Percentiles rank a stretch among this genome's conserved stretches.
These are phyloP conservation scores for Jacana jacana DNA, from an alignment of 2,113 vertebrate species.

Conservation along the genomic window DNA sequence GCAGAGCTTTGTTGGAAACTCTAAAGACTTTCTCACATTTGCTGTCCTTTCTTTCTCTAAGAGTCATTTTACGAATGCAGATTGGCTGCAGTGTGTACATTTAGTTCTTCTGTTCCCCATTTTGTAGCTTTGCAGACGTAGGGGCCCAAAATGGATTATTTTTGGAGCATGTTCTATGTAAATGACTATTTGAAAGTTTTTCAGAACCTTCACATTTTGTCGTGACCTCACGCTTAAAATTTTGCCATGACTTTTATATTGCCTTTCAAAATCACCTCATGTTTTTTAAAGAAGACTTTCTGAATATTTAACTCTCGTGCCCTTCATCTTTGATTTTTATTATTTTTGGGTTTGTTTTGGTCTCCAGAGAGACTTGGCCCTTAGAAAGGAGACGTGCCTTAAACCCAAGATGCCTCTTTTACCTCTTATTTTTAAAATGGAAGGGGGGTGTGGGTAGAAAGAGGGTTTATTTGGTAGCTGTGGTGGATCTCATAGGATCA, in stretches of 20 bases:
- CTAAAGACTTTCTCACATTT: background rate
- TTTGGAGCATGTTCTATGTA: background rate
- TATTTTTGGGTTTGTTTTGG: background rate
- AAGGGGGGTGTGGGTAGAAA: background rate
- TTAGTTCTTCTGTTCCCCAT: background rate
- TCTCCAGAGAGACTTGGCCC: background rate
- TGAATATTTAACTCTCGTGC: background rate
- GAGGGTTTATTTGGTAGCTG: background rate
- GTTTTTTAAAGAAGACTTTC: background rate
- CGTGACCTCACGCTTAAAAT: background rate
- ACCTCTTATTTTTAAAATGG: background rate
- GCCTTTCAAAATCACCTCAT: background rate
- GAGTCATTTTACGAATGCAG: background rate
- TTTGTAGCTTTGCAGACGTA: background rate
- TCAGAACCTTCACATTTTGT: background rate
- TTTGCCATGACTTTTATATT: background rate
- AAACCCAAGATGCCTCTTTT: background rate
- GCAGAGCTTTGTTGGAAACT: background rate
- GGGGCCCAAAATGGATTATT: background rate
- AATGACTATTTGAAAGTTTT: background rate
- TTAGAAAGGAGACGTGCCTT: background rate
- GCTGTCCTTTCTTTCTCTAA: background rate
- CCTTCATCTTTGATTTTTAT: background rate
- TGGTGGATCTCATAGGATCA: too few relatives aligned
- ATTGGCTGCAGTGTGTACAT: background rate